Conservation (phyloP, 2,113 vertebrate species). For the Sebastes fasciatus region DNA sequence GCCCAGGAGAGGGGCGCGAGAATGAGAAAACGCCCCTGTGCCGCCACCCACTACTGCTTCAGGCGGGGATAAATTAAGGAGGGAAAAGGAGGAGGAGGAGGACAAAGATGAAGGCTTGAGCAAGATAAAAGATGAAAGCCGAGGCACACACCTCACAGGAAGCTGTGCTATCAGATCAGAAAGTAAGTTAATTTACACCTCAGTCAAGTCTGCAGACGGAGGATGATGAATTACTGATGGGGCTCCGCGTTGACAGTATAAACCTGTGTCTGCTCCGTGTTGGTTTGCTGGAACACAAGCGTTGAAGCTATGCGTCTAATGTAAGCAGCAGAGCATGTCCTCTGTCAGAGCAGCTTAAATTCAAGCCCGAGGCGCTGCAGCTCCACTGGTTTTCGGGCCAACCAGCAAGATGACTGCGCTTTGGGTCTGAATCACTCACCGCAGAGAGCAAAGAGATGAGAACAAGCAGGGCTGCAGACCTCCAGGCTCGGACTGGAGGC, state of each 20-base stretch:
- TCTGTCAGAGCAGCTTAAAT: conserved; percentile 52
- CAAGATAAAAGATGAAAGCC: conserved; percentile 47
- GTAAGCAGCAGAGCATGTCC: conserved; percentile 51
- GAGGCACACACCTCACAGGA: conserved; percentile 31
- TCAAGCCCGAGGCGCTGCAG: conserved; percentile 51
- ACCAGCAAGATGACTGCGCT: conserved; percentile 34
- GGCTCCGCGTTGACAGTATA: not conserved
- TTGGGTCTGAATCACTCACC: conserved; percentile 38
- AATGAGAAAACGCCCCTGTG: conserved; percentile 45
- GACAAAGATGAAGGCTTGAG: conserved; percentile 56
- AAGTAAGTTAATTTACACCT: conserved; percentile 51
- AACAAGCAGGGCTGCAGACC: conserved; percentile 42
- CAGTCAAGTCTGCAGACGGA: conserved; percentile 16
- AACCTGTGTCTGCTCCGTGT: conserved; percentile 3
- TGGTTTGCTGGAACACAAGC: conserved; percentile 28
- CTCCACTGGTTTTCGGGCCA: conserved; percentile 40
- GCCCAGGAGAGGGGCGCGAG: conserved; percentile 9
- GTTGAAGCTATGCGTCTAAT: conserved; percentile 43
- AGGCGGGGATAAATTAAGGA: conserved; percentile 47
- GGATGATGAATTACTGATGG: conserved; percentile 46
- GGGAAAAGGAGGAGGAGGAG: conserved; percentile 36
- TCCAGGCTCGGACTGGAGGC: conserved; percentile 42
- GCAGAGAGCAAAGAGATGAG: conserved; percentile 25
- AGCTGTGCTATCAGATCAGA: conserved; percentile 28
- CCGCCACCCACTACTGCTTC: conserved; percentile 52